Percentiles rank a stretch among this genome's conserved stretches.
phyloP scores from a whole-genome alignment of 2,113 vertebrate species.

The Myiopsitta monachus region DNA sequence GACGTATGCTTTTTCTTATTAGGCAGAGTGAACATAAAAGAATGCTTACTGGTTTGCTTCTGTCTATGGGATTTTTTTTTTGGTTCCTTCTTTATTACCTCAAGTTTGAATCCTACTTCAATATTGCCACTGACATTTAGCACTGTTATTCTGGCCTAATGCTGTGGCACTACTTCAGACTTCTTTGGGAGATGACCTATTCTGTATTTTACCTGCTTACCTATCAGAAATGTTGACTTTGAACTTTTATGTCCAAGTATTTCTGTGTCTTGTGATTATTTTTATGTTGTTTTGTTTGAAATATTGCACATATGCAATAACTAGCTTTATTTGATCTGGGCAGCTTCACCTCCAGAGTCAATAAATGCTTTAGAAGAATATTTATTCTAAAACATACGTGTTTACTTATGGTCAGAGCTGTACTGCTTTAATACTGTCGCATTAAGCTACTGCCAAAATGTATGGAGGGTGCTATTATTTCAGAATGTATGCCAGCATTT shows the following conservation, averaged over 20 bases:
- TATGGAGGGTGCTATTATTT: neutral
- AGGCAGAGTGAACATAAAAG: neutral
- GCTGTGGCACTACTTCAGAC: neutral
- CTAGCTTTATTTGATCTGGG: neutral
- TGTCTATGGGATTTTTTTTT: neutral
- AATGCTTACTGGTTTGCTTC: neutral
- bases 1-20: neutral
- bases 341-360: neutral
- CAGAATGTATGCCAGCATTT: neutral
- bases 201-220: neutral
- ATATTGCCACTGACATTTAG: neutral
- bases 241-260: neutral
- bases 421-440: neutral
- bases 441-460: neutral
- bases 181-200: neutral
- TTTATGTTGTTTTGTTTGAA: constrained; percentile 3
- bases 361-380: neutral
- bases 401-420: neutral
- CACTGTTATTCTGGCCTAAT: neutral
- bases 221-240: neutral
- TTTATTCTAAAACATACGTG: neutral
- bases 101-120: neutral
- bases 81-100: neutral
- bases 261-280: neutral
- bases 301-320: neutral